Conservation (phyloP, 2,797 vertebrate genomes). For the Mus caroli region DNA sequence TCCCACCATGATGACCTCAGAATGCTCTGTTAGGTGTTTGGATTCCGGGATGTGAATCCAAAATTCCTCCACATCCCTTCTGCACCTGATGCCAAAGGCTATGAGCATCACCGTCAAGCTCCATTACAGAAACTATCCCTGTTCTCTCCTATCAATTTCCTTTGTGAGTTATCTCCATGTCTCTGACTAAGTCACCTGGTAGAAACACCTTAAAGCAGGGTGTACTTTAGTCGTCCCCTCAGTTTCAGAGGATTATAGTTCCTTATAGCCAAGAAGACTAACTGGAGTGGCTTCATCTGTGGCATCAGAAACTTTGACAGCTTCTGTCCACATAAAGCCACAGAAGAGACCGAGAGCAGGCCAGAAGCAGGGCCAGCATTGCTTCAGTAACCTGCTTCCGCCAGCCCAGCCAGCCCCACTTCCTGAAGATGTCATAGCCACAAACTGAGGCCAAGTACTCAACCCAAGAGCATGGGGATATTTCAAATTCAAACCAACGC, state of each 20-base stretch:
- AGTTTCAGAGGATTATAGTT: background rate
- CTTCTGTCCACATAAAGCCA: background rate
- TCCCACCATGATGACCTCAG: background rate
- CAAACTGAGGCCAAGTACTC: background rate
- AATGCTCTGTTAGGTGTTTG: background rate
- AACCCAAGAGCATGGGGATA: background rate
- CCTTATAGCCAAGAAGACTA: background rate
- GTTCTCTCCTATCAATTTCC: background rate
- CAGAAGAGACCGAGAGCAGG: background rate
- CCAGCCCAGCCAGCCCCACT: background rate
- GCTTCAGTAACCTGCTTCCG: background rate
- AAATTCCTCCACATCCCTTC: background rate
- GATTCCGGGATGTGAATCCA: background rate
- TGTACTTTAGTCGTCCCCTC: background rate
- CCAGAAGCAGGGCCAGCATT: background rate
- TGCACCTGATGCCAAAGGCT: background rate
- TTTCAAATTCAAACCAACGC: background rate
- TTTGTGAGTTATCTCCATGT: background rate
- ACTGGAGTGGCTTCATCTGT: background rate
- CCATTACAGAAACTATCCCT: background rate
- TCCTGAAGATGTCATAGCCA: background rate
- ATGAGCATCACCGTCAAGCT: background rate
- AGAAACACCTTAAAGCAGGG: background rate
- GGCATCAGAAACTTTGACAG: background rate
- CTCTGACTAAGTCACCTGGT: background rate